Conservation (phyloP, 2,113 vertebrate species). For the Cairina moschata region DNA sequence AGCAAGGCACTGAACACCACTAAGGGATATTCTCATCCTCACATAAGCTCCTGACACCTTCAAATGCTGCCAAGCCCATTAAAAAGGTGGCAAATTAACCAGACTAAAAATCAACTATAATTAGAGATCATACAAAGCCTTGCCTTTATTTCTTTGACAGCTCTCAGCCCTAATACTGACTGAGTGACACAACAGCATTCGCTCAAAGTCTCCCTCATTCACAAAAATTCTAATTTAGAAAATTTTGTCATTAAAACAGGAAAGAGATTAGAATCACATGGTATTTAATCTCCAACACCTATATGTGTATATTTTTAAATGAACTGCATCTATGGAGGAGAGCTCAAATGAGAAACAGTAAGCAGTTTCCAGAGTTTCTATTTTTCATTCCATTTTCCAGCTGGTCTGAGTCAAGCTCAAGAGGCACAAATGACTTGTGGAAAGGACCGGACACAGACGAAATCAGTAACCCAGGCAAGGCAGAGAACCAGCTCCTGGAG, state of each 20-base stretch:
- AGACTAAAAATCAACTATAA: not conserved
- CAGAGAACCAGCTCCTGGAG: not conserved
- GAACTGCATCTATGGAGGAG: not conserved
- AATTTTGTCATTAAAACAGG: not conserved
- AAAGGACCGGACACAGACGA: not conserved
- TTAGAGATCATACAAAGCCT: not conserved
- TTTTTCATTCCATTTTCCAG: not conserved
- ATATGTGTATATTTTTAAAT: not conserved
- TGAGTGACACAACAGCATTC: not conserved
- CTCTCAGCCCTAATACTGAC: not conserved
- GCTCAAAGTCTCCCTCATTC: not conserved
- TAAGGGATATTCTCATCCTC: not conserved
- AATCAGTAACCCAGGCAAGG: not conserved
- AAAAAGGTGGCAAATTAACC: not conserved
- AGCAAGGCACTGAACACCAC: rapidly evolving
- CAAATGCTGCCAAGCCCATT: not conserved
- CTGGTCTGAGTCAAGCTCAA: not conserved
- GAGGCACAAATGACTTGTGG: not conserved
- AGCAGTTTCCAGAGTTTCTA: not conserved
- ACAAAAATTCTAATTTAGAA: not conserved
- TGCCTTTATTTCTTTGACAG: not conserved
- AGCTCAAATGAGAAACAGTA: not conserved
- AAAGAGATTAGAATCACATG: not conserved
- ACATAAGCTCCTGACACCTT: not conserved
- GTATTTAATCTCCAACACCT: not conserved